Base-by-base conservation (phyloP, 2,888 invertebrate genomes). In the Melanostoma scalare region DNA sequence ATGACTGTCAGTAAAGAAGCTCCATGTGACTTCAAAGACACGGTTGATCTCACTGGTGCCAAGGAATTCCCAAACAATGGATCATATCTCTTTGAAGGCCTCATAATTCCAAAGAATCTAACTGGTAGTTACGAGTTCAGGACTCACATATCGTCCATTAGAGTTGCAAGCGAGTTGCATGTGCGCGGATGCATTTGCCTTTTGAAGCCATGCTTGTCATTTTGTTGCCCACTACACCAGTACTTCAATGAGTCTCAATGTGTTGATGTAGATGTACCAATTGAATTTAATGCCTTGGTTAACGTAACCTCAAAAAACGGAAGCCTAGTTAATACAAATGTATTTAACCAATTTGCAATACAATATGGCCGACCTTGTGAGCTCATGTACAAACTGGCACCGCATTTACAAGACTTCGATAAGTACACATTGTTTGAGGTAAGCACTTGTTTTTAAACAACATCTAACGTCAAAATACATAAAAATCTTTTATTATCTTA, bases 121-220 rank as follows among this genome's bases (percentile, higher is more conserved):
- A 86, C 86, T 10, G 88, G 80, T 8, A n/a, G 6, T 2, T 89
- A 86, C 20, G 61, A 87, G 48, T 87, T 88, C 52, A 31, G 61
- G 44, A 74, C 77, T n/a, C 30, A 36, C 3, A 20, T 20, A 20
- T 20, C 20, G 1, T 20, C 20, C 20, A 20, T 20, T 20, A 20
- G 20, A 20, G 65, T 72, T 46, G 31, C 6, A 8, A 67, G 58
- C 2, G 9, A 86, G 36, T 56, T 85, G 0, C 87, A 88, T 77
- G 35, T 87, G 2, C 86, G 89, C 3, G 89, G 90, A 5, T 90
- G 90, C 61, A 76, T 88, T 3, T 89, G 89, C 73, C 44, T 86
- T 4, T n/a, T 86, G 3, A 87, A 8, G 0, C 6, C 20, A 5
- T 56, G 56, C 8, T 40, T 58, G 30, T 40, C 56, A 0, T 1